These are phyloP conservation scores for Rhinella marina DNA, from an alignment of 2,797 vertebrate genomes.

Conservation along the genomic window DNA sequence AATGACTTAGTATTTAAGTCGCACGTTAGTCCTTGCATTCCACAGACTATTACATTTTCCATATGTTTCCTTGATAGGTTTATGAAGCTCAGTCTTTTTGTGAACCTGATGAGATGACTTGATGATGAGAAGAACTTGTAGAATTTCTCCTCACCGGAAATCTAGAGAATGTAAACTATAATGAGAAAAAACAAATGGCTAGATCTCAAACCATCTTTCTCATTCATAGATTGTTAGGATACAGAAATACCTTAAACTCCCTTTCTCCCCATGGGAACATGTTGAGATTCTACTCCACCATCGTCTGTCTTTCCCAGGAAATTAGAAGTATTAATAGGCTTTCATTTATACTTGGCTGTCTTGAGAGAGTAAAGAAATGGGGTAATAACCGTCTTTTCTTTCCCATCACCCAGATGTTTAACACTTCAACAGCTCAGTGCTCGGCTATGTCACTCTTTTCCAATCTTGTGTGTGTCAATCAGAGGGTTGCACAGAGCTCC, in stretches of 20 bases:
- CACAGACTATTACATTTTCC: too few species aligned
- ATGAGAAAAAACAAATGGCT: slow-evolving; percentile 5
- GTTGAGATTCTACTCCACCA: background rate
- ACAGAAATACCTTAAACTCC: background rate
- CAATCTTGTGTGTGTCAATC: slow-evolving; percentile 44
- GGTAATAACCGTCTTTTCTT: slow-evolving; percentile 29
- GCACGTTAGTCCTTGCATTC: too few species aligned
- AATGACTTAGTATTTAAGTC: too few species aligned
- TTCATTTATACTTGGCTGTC: slow-evolving; percentile 28
- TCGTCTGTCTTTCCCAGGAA: slow-evolving; percentile 11
- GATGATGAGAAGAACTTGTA: background rate
- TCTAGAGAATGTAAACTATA: background rate
- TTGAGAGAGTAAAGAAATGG: slow-evolving; percentile 12
- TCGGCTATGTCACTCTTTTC: slow-evolving; percentile 13
- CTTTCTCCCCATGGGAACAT: background rate
- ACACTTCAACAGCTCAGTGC: slow-evolving; percentile 12
- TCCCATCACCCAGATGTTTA: background rate
- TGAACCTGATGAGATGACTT: too few species aligned
- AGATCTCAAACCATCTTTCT: slow-evolving; percentile 5
- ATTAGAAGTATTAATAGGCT: slow-evolving; percentile 51
- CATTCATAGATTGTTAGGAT: slow-evolving; percentile 4
- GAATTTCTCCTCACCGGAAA: background rate
- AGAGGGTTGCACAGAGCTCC: background rate
- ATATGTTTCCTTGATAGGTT: background rate
- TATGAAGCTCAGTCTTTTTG: background rate